A percentile compares a stretch with the other conserved stretches of the same genome.
Conservation (phyloP, 2,888 invertebrate species). For the Lepetodrilus schrolli region DNA sequence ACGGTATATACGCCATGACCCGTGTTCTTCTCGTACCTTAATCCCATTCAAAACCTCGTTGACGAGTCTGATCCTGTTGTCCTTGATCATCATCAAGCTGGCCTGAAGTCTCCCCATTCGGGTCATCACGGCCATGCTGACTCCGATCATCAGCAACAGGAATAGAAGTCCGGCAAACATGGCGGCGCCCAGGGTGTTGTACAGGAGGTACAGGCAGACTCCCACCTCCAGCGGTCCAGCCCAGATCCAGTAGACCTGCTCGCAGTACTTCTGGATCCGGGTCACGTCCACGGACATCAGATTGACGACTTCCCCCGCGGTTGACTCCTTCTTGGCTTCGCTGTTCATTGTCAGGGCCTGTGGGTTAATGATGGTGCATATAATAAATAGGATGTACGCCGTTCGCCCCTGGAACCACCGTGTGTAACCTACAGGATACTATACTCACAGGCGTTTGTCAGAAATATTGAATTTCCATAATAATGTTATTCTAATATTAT, state of each 20-base stretch:
- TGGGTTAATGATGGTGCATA: no score
- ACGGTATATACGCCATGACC: no score
- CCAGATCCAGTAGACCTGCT: conserved; percentile 62
- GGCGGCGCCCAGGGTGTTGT: conserved; percentile 80
- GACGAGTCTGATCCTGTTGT: conserved; percentile 66
- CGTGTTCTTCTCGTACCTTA: conserved; percentile 63
- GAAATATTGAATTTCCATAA: no score
- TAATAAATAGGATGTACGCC: no score
- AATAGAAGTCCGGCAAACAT: conserved; percentile 88
- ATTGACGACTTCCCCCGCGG: conserved; percentile 75
- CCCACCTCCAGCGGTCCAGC: conserved; percentile 86
- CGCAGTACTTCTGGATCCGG: conserved; percentile 57
- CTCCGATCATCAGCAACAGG: conserved; percentile 88
- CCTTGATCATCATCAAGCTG: conserved; percentile 65
- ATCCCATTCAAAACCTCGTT: conserved; percentile 70
- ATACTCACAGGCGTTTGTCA: no score
- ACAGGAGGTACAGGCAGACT: conserved; percentile 82
- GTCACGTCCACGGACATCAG: conserved; percentile 75
- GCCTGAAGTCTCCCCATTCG: conserved; percentile 62
- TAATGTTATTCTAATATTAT: no score
- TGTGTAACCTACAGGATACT: no score
- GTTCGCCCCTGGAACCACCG: no score
- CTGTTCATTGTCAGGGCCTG: conserved; percentile 73
- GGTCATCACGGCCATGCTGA: conserved; percentile 70
- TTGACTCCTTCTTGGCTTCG: conserved; percentile 67